These are phyloP conservation scores for Sympetrum striolatum DNA, from an alignment of 2,888 invertebrate species.

Conservation along the genomic window DNA sequence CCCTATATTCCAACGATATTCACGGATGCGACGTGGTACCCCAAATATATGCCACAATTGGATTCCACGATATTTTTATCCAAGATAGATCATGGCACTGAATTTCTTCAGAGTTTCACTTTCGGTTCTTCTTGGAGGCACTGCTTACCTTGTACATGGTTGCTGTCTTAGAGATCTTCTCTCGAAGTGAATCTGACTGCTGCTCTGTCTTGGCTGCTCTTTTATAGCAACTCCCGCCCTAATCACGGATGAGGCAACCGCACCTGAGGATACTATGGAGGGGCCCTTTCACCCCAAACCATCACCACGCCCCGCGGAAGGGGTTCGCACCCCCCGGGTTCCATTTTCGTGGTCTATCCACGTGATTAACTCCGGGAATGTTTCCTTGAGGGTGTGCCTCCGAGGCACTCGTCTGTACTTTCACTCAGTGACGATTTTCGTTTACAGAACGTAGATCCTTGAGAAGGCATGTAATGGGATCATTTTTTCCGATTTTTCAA, in stretches of 20 bases:
- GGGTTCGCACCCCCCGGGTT: not conserved
- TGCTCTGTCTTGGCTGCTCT: not conserved
- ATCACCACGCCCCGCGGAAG: slow-evolving; percentile 19
- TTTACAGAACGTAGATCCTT: not conserved
- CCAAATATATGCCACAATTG: not conserved
- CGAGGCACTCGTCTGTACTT: not conserved
- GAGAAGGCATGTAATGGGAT: not conserved
- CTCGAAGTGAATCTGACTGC: slow-evolving; percentile 20
- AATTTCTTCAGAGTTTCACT: not conserved
- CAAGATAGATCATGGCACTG: not conserved
- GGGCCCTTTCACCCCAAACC: slow-evolving; percentile 17
- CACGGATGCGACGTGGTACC: not conserved
- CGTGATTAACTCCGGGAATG: not conserved
- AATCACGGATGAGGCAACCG: not conserved
- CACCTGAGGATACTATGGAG: not conserved
- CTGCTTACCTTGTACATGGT: slow-evolving; percentile 14
- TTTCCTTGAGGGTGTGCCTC: not conserved
- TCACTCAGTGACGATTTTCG: not conserved
- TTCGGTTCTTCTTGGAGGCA: not conserved
- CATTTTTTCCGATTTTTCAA: not conserved
- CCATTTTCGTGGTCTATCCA: slow-evolving; percentile 6
- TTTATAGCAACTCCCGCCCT: slow-evolving; percentile 3
- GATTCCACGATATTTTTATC: not conserved
- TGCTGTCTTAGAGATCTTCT: not conserved
- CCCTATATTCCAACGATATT: not conserved